Evolutionary conservation across 2,888 invertebrate species (phyloP).

Genomic region (Bombylius major): DNA sequence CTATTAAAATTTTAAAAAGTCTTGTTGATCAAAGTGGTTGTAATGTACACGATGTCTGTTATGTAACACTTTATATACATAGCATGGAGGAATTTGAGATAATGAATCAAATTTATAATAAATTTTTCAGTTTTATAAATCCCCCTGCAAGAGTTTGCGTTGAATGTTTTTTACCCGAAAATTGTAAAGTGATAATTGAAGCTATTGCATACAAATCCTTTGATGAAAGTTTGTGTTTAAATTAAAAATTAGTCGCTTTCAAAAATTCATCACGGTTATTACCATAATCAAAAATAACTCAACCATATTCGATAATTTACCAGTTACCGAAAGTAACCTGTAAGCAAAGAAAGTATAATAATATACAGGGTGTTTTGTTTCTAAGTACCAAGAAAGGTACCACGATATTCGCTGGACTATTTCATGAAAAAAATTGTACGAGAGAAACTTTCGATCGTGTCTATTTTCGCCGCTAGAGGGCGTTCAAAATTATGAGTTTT

Average conservation of each 20-base stretch:
- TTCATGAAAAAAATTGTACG: too few species aligned
- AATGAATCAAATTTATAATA: slow-evolving; percentile 65
- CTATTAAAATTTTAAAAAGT: slow-evolving; percentile 58
- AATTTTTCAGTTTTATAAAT: slow-evolving; percentile 58
- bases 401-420: too few species aligned
- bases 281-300: neutral
- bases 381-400: too few species aligned
- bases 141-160: slow-evolving; percentile 82
- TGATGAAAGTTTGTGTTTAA: neutral
- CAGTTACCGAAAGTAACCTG: too few species aligned
- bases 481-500: too few species aligned
- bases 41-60: slow-evolving; percentile 55
- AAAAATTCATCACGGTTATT: neutral
- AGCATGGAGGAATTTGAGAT: slow-evolving; percentile 68
- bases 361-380: too few species aligned
- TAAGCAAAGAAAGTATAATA: too few species aligned
- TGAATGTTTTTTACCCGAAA: slow-evolving; percentile 57
- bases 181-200: slow-evolving; percentile 64
- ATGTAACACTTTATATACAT: slow-evolving; percentile 71
- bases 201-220: slow-evolving; percentile 48
- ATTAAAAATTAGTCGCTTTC: neutral
- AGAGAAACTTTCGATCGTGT: too few species aligned
- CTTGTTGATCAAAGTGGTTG: slow-evolving; percentile 29
- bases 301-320: too few species aligned
- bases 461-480: too few species aligned